These are phyloP conservation scores for Drosophila helvetica DNA, from an alignment of 2,888 invertebrate genomes.

Conservation along the genomic window DNA sequence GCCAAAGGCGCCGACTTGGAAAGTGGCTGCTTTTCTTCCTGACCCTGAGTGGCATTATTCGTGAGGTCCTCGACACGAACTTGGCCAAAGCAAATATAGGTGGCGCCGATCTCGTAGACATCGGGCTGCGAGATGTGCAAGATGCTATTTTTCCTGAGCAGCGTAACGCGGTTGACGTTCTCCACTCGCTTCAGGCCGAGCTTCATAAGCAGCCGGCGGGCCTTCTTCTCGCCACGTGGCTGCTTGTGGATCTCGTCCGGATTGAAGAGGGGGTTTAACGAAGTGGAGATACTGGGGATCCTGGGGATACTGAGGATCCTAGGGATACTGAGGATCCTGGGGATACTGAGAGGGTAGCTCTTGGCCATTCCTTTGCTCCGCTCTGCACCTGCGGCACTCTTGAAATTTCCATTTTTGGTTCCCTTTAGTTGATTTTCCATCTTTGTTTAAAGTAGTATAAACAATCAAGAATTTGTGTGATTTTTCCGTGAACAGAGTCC, in stretches of 20 bases:
- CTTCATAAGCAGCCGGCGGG: slow-evolving; percentile 61
- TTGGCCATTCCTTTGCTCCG: too few species aligned
- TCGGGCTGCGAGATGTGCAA: slow-evolving; percentile 60
- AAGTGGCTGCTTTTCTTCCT: too few species aligned
- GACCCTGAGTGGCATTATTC: too few species aligned
- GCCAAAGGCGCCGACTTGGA: neutral
- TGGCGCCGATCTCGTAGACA: slow-evolving; percentile 51
- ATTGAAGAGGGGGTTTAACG: too few species aligned
- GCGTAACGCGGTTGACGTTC: slow-evolving; percentile 56
- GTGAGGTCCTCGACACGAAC: slow-evolving; percentile 4
- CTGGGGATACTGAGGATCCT: too few species aligned
- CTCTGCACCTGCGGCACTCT: slow-evolving; percentile 25
- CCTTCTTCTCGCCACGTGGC: slow-evolving; percentile 67
- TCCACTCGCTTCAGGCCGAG: slow-evolving; percentile 50
- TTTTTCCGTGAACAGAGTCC: neutral
- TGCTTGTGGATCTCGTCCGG: neutral
- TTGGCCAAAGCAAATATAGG: slow-evolving; percentile 53
- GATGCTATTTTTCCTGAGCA: slow-evolving; percentile 57
- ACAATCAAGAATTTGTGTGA: neutral
- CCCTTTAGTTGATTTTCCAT: slow-evolving; percentile 45
- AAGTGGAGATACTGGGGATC: too few species aligned
- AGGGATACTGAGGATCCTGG: too few species aligned
- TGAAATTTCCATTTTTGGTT: slow-evolving; percentile 27
- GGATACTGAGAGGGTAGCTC: too few species aligned
- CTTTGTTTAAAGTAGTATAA: neutral